Base-by-base conservation (phyloP, 2,888 invertebrate genomes). In the Corbicula japonica region DNA sequence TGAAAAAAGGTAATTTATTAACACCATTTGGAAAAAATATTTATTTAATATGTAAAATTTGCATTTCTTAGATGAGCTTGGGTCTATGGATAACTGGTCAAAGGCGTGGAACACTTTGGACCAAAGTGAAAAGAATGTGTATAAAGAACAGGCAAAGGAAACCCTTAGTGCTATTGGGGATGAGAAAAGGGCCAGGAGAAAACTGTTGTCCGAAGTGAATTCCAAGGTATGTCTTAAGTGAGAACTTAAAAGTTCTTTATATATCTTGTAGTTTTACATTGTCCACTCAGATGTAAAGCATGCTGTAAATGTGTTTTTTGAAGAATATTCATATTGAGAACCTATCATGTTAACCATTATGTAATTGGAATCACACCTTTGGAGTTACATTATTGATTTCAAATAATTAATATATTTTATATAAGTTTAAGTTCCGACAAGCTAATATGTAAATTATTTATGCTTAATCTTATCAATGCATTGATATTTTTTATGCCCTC, bases 221-320 rank as follows among this genome's bases (percentile, higher is more conserved):
- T 48, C 21, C 48, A 48, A 48, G 48, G 48, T 48, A 48, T 48
- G 18, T 48, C 10, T 48, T 12, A 48, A 48, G n/a, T 12, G 48
- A 48, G 18, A 48, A 48, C n/a, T 48, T 48, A 18, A n/a, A n/a
- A 6, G 21, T 48, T n/a, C n/a, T n/a, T n/a, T n/a, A n/a, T n/a
- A 48, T 48, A 48, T 48, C 48, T 48, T 48, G 18, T 48, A 48
- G 48, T 48, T 48, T 48, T 48, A 48, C 21, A 48, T 48, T 48
- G 48, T 48, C n/a, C 48, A 48, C n/a, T n/a, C n/a, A n/a, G n/a
- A n/a, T 48, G 48, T 48, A n/a, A 48, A 48, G 48, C 48, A 48
- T 48, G 8, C 48, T 48, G 48, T 48, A n/a, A 48, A n/a, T 23
- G 18, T 48, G 18, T 48, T 6, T n/a, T n/a, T 18, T n/a, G 21